Conservation (phyloP, 2,888 invertebrate species). For the Protonemura montana region DNA sequence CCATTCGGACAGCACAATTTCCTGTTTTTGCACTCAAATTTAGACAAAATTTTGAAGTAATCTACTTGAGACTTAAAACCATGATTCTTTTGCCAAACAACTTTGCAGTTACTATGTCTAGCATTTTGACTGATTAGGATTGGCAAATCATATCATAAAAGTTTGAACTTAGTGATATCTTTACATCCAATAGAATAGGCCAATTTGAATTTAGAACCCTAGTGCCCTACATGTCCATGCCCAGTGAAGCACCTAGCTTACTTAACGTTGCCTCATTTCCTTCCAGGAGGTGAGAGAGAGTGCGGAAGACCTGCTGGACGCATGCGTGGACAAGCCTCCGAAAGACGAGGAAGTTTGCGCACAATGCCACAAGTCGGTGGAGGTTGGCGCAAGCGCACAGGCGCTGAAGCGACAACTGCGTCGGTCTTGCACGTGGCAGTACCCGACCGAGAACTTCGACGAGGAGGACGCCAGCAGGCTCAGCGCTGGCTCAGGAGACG, state of each 20-base stretch:
- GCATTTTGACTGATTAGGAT: too few relatives aligned
- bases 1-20: too few relatives aligned
- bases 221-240: too few relatives aligned
- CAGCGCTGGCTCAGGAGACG: conserved; percentile 47
- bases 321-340: conserved; percentile 24
- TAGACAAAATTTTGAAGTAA: too few relatives aligned
- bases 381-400: not conserved
- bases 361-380: conserved; percentile 55
- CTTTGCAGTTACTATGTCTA: too few relatives aligned
- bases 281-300: conserved; percentile 62
- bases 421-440: conserved; percentile 55
- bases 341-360: conserved; percentile 39
- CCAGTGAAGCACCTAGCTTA: not conserved
- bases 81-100: too few relatives aligned
- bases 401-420: conserved; percentile 50
- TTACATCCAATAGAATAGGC: too few relatives aligned
- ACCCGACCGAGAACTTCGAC: conserved; percentile 54
- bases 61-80: too few relatives aligned
- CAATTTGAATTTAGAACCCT: too few relatives aligned
- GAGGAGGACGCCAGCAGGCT: conserved; percentile 48
- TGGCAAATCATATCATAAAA: too few relatives aligned
- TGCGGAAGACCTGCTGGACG: conserved; percentile 51
- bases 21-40: too few relatives aligned
- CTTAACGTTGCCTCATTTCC: conserved; percentile 53
- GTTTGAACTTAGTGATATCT: too few relatives aligned